Conservation (phyloP, 92 coral and sea anemone genomes). For the Siderastrea radians region DNA sequence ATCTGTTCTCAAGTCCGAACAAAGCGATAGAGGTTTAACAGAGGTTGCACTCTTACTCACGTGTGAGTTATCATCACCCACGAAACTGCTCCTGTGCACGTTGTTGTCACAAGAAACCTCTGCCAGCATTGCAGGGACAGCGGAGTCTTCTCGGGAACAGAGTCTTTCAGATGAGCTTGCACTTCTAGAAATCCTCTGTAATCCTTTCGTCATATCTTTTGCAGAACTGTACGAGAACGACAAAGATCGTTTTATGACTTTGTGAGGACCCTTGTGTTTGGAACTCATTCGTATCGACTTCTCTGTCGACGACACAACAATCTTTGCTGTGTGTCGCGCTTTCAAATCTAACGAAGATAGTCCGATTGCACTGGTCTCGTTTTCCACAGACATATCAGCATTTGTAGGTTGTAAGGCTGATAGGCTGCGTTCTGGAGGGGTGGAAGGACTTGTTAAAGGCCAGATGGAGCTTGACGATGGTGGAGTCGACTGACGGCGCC, state of each 20-base stretch:
- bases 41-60: neutral
- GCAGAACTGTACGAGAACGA: slow-evolving; percentile 22
- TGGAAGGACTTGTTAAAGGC: slow-evolving; percentile 4
- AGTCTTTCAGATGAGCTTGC: slow-evolving; percentile 2
- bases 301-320: slow-evolving; percentile 31
- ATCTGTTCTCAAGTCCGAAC: neutral
- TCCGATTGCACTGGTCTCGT: neutral
- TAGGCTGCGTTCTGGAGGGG: neutral
- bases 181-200: slow-evolving; percentile 17
- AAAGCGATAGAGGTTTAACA: neutral
- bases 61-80: neutral
- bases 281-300: neutral
- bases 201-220: neutral
- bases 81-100: too few relatives aligned
- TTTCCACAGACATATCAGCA: neutral
- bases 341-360: slow-evolving; percentile 22
- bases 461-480: neutral
- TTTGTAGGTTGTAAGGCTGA: neutral
- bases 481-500: slow-evolving; percentile 27
- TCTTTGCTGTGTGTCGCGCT: slow-evolving; percentile 16
- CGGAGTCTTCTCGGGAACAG: neutral
- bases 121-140: neutral
- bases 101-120: neutral
- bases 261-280: slow-evolving; percentile 12
- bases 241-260: slow-evolving; percentile 15